Base-by-base conservation (phyloP, 2,797 vertebrate genomes). In the Rhinophrynus dorsalis region DNA sequence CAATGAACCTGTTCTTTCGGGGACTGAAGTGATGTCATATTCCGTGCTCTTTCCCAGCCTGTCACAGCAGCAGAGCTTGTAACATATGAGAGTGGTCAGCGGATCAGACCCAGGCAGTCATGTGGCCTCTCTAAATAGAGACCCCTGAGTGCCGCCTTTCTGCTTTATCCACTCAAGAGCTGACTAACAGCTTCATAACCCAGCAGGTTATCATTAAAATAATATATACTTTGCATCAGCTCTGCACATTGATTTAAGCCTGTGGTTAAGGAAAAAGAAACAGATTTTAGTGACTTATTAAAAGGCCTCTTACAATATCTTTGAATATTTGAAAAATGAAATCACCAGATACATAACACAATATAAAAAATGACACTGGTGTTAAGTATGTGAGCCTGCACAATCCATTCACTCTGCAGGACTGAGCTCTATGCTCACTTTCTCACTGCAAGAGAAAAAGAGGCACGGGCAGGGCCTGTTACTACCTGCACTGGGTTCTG, bases 181-280 rank as follows among this genome's bases (percentile, higher is more conserved):
- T 57, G 68, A 71, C 51, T 64, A 71, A 71, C 68, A 71, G 68
- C 68, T 71, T 57, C 68, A 64, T 71, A 71, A 55, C 68, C 48
- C 68, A 71, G 68, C 68, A 71, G 68, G 68, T 71, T 71, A 71
- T 71, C 68, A 71, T 71, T 71, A 71, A 71, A 64, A 71, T 71
- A 71, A 71, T 71, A 71, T 71, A 71, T 71, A 63, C 60, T 71
- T 71, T 71, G 59, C 68, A 64, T 64, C 68, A 71, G 68, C 38
- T 29, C 60, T 71, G 68, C 68, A 52, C 68, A 71, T 71, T 64
- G 68, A 71, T 71, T 71, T 71, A 71, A 57, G 60, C 68, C 68
- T 64, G 68, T 38, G 68, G 68, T 71, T 71, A 71, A 47, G 68
- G 68, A 71, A 71, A 71, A 71, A 71, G 60, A 71, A 71, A 71